Evolutionary conservation across 64 coral and sea anemone species (phyloP).

Genomic region (Actinia equina): DNA sequence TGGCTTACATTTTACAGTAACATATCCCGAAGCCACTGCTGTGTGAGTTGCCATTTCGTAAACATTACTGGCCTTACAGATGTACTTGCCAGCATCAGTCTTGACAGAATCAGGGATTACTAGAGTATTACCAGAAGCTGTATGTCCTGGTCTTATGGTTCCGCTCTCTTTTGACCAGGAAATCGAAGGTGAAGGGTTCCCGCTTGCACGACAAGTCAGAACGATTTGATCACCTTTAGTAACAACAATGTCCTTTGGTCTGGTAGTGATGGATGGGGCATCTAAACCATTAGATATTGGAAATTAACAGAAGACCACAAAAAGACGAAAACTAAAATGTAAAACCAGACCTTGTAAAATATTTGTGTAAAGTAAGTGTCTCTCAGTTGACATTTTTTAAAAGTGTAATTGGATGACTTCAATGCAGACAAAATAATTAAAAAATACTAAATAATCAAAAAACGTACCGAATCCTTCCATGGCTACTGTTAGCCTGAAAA

Average conservation of each 20-base stretch:
- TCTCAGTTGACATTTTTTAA: too few species aligned
- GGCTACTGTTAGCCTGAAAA: too few species aligned
- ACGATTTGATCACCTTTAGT: neutral
- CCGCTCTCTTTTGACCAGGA: neutral
- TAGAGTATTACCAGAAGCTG: neutral
- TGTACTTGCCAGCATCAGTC: neutral
- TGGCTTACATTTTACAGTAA: constrained; percentile 5
- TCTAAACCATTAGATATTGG: neutral
- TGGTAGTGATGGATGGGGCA: neutral
- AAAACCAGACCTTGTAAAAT: too few species aligned
- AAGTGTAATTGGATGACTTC: too few species aligned
- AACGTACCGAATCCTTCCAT: too few species aligned
- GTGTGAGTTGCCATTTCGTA: neutral
- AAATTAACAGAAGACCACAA: neutral
- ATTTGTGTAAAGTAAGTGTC: too few species aligned
- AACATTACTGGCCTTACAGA: neutral
- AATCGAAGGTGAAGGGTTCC: neutral
- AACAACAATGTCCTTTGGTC: neutral
- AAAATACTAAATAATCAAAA: too few species aligned
- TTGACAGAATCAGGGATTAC: neutral
- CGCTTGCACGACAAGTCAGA: neutral
- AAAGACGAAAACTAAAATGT: too few species aligned
- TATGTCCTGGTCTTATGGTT: neutral
- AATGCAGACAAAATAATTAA: too few species aligned
- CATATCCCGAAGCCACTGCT: neutral